Base-by-base conservation (phyloP, 2,113 vertebrate genomes). In the Albula glossodonta region DNA sequence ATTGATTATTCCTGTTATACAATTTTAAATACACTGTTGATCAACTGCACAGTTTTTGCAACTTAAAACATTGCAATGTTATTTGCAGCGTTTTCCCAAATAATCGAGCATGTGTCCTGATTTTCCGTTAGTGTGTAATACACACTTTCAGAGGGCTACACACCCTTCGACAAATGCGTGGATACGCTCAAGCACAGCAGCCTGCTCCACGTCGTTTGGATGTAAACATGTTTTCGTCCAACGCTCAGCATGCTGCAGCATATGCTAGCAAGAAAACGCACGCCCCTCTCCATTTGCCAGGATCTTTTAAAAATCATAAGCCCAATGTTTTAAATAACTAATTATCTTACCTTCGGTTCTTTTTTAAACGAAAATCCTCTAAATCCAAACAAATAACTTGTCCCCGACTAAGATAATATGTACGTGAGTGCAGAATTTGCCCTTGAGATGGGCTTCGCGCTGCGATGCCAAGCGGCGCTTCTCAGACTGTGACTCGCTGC, bases 191-290 rank as follows among this genome's bases (percentile, higher is more conserved):
- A 48, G 49, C n/a, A 31, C n/a, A 5, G 88, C 88, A 83, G 53
- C 7, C 53, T 66, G 22, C 89, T 86, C 88, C 70, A 80, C 66
- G 48, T 41, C 31, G 81, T 84, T 79, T 87, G 88, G 88, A 92
- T 88, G 93, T 95, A 91, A 95, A 95, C 94, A 94, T 94, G 93
- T 94, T 94, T 93, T 94, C 88, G 88, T 93, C 85, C 85, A 31
- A 31, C 78, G 81, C 86, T 13, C 88, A 79, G 89, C 83, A 82
- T 86, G 90, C 92, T 83, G 91, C 91, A 87, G 89, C 91, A 87
- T 89, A 88, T 87, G 86, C 89, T 85, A 86, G 78, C 83, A 78
- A 31, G 52, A 5, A 82, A 56, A 51, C 79, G 86, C 87, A 83
- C 88, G 15, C 85, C 56, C 86, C 81, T 74, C 22, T 31, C n/a